Evolutionary conservation across 64 coral and sea anemone species (phyloP).

Genomic region (Actinia tenebrosa): DNA sequence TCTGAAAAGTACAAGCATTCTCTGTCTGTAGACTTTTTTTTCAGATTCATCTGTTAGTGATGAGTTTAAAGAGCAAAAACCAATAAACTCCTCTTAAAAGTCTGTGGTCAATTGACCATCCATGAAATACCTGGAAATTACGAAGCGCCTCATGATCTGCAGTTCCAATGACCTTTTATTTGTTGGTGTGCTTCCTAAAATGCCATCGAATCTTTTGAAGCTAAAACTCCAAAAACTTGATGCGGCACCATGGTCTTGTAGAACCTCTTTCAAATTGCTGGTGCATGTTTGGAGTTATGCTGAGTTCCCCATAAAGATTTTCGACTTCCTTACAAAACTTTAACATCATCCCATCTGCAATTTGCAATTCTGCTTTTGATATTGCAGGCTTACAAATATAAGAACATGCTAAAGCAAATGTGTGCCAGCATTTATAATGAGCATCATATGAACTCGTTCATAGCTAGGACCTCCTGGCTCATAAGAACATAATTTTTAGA

Average conservation of each 20-base stretch:
- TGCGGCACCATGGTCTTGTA: constrained; percentile 28
- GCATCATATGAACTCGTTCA: too few relatives aligned
- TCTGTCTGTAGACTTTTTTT: neutral
- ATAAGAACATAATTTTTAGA: too few relatives aligned
- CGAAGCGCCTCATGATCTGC: constrained; percentile 32
- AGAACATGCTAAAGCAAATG: constrained; percentile 30
- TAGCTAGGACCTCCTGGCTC: too few relatives aligned
- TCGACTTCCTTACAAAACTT: constrained; percentile 27
- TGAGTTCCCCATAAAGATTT: constrained; percentile 8
- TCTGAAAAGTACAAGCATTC: constrained; percentile 20
- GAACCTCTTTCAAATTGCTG: constrained; percentile 46
- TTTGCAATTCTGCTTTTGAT: constrained; percentile 15
- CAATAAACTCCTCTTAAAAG: neutral
- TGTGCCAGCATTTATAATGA: constrained; percentile 42
- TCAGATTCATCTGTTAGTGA: neutral
- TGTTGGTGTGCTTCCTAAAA: constrained; percentile 35
- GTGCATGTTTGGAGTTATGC: constrained; percentile 36
- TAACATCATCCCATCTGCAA: constrained; percentile 24
- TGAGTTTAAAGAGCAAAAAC: neutral
- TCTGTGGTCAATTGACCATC: neutral
- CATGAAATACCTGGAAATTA: constrained; percentile 26
- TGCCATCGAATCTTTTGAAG: constrained; percentile 61
- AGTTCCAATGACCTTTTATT: constrained; percentile 50
- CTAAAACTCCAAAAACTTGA: constrained; percentile 59
- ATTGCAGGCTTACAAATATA: constrained; percentile 23